A percentile compares a stretch with the other conserved stretches of the same genome.
Evolutionary conservation across 2,113 vertebrate genomes (phyloP).

Genomic region (rat (Rattus norvegicus)): GRCr8 NC_086024.1:104386001-104386500

Average conservation of each 20-base stretch:
- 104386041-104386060: slow-evolving; percentile 56
- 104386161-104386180: neutral
- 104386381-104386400: neutral
- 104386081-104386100: neutral
- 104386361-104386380: neutral
- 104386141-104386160: neutral
- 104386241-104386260: neutral
- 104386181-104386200: neutral
- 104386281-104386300: neutral
- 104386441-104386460: neutral
- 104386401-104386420: neutral
- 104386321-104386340: neutral
- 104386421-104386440: neutral
- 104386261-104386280: neutral
- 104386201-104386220: neutral
- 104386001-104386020: slow-evolving; percentile 17
- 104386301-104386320: neutral
- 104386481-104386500: neutral
- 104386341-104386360: neutral
- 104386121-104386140: neutral
- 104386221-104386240: neutral
- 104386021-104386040: neutral
- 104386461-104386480: neutral
- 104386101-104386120: neutral
- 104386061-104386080: slow-evolving; percentile 32